Evolutionary conservation across 35 echinoderm and acorn worm genomes (phyloP), one percentile per base, ranked within the genome.

Genomic region (Heliocidaris tuberculata): DNA sequence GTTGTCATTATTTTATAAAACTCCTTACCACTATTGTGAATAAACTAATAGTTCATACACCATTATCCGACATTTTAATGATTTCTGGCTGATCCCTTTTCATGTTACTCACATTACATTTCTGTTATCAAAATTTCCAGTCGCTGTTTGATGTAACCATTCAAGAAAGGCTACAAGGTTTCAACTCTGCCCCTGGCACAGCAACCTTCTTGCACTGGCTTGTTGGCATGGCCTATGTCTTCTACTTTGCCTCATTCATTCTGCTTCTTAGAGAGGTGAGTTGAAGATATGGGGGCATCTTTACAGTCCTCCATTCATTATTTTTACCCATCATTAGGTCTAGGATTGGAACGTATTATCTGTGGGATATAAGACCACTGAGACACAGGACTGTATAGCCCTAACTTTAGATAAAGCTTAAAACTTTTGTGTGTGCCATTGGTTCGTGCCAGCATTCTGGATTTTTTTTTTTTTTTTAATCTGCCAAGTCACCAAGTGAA

Each of bases 161-260:
- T 59, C 94, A 96, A 90, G 98, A 99, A 47, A 94, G 98, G 30
- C 93, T 97, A 35, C 56, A 95, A 70, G 95, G 98, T 48, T 99
- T 99, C 94, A 93, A 97, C 30, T 96, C 96, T 13, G 98, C 98
- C 17, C 98, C 98, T n/a, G 98, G 98, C 85, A 99, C 98, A 21
- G 96, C 96, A 65, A 99, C 97, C 96, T 99, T 99, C 65, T 95
- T 99, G 4, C 98, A 99, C 50, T 99, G 98, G 98, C 88, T 99
- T 49, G 98, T 99, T 78, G 98, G 98, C 86, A 99, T 99, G 98
- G 98, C 96, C 7, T 99, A 96, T 94, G 97, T 99, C 86, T 97
- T 99, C 59, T 97, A 99, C 85, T 99, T 99, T 97, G 98, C 97
- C 42, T 99, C 98, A 9, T 99, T 99, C 56, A 97, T 99, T 10